Base-by-base conservation (phyloP, 2,113 vertebrate species). In the Myocastor coypus region DNA sequence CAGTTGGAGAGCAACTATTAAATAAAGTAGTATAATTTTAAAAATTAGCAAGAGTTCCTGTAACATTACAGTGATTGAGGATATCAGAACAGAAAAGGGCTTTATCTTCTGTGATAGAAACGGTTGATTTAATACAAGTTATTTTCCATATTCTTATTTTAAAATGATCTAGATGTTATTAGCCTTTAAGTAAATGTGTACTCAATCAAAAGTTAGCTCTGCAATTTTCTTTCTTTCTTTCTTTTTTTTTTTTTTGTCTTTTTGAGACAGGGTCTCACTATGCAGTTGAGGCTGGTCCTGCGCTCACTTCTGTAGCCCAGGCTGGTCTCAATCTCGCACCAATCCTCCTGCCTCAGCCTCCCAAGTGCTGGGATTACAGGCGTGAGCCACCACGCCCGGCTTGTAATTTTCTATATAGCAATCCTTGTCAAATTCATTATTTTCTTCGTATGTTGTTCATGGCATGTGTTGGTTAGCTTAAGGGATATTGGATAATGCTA, bases 11-110 rank as follows among this genome's bases (percentile, higher is more conserved):
- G 87, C 55, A 92, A 73, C 91, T 83, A 46, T 75, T 96, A 68
- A 96, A 96, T 97, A 81, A 88, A 91, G 34, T 90, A 93, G 80
- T 87, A 52, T 94, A 83, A 95, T 98, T 96, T 89, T 16, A 61
- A 91, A 87, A 75, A 92, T 96, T 95, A 97, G 75, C n/a, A 83
- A 92, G 71, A 34, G 17, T 93, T 90, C 92, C 71, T 85, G 30
- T 92, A 97, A 73, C 26, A 88, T 46, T 81, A 59, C 55, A 26
- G 1, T 95, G 90, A 96, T 94, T 84, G 85, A 83, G 77, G 81
- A 24, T 55, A 64, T 91, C 59, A 59, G 59, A 87, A 96, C 42
- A 94, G 84, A 93, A 95, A 83, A 52, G 87, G 94, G 61, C 64
- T 96, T 73, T 94, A 91, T 73, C 37, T 68, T 28, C 34, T 87